Evolutionary conservation across 1,140 invertebrate genomes (phyloP).

Genomic region (Ceratina japonica): DNA sequence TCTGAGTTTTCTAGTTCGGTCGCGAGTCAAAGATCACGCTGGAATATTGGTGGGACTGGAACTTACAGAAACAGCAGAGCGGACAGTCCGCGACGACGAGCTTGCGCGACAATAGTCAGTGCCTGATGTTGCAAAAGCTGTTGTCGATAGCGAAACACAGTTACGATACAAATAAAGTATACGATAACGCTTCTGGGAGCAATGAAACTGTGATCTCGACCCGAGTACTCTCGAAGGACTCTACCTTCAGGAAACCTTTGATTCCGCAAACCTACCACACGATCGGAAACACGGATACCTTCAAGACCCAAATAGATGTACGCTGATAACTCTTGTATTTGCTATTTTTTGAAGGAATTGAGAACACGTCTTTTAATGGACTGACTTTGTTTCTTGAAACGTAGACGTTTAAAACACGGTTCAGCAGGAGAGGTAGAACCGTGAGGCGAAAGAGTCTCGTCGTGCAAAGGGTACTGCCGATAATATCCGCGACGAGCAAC

Average conservation of each 20-base stretch:
- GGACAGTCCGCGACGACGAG: conserved; percentile 55
- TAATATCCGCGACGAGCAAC: conserved; percentile 64
- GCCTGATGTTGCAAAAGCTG: conserved; percentile 80
- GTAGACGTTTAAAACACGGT: conserved; percentile 77
- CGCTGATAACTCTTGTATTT: conserved; percentile 44
- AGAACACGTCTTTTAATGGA: conserved; percentile 4
- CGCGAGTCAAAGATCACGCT: conserved; percentile 88
- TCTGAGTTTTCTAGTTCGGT: conserved; percentile 82
- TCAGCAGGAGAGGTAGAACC: conserved; percentile 79
- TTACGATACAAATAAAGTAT: conserved; percentile 75
- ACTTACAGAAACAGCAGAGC: conserved; percentile 62
- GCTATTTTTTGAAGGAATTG: neutral
- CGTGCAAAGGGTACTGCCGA: conserved; percentile 81
- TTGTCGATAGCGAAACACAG: conserved; percentile 82
- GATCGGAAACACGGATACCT: conserved; percentile 76
- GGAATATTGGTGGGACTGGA: conserved; percentile 90
- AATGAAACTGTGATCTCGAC: conserved; percentile 77
- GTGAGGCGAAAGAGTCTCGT: conserved; percentile 80
- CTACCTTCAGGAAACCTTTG: conserved; percentile 75
- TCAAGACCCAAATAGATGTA: conserved; percentile 82
- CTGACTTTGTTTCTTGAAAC: conserved; percentile 10
- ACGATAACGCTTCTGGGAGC: conserved; percentile 74
- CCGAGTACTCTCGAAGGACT: conserved; percentile 74
- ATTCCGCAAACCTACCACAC: conserved; percentile 76
- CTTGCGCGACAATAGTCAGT: conserved; percentile 68